phyloP scores from a whole-genome alignment of 2,888 invertebrate genomes.

The Cataglyphis rosenhaueri region DNA sequence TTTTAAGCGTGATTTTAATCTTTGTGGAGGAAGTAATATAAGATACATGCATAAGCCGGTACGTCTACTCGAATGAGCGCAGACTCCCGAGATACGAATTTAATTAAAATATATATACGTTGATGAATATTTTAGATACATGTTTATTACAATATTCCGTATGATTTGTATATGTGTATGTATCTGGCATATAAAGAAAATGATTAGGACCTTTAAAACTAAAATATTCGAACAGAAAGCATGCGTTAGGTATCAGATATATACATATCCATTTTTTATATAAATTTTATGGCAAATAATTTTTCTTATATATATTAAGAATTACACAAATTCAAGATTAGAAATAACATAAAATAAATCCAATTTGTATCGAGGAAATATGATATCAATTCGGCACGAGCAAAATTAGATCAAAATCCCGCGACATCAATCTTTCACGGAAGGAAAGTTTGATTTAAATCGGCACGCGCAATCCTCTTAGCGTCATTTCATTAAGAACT shows the following conservation, averaged over 20 bases:
- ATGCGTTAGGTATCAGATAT: neutral
- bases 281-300: neutral
- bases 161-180: neutral
- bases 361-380: neutral
- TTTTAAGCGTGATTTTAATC: slow-evolving; percentile 39
- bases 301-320: neutral
- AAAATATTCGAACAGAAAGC: neutral
- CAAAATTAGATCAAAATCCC: slow-evolving; percentile 32
- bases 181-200: neutral
- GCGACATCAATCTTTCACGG: slow-evolving; percentile 3
- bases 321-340: neutral
- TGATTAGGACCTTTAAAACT: neutral
- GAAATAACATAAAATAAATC: neutral
- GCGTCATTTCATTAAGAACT: slow-evolving; percentile 42
- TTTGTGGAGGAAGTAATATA: slow-evolving; percentile 4
- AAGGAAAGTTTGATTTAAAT: slow-evolving; percentile 28
- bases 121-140: neutral
- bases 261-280: neutral
- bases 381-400: neutral
- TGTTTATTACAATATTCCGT: neutral
- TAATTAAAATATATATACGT: slow-evolving; percentile 12
- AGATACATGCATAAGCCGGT: neutral
- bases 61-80: neutral
- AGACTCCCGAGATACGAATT: neutral
- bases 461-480: slow-evolving; percentile 22